phyloP scores from a whole-genome alignment of 2,797 vertebrate species.

The Vultur gryphus region DNA sequence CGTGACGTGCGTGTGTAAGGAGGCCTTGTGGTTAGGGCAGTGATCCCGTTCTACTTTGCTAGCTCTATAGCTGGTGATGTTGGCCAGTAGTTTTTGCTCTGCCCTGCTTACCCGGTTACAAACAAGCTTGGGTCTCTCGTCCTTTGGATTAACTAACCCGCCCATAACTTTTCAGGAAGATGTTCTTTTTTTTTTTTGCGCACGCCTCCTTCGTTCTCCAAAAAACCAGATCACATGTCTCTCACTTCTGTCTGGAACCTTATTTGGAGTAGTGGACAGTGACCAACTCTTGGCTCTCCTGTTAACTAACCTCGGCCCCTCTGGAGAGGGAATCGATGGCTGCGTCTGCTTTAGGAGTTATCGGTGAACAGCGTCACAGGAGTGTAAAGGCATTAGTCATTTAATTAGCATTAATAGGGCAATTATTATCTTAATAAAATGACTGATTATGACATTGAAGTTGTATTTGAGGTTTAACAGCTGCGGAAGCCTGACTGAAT shows the following conservation, averaged over 20 bases:
- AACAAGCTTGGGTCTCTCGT: neutral
- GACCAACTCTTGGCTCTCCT: neutral
- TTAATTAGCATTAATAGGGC: neutral
- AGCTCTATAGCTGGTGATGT: neutral
- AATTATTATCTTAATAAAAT: constrained; percentile 11
- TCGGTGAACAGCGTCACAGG: neutral
- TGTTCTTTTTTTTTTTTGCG: too few relatives aligned
- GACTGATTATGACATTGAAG: neutral
- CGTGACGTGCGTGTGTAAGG: rapidly evolving
- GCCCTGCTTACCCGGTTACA: neutral
- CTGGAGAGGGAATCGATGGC: neutral
- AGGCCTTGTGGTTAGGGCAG: neutral
- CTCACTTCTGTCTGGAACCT: neutral
- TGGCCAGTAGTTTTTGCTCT: neutral
- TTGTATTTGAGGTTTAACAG: constrained; percentile 10
- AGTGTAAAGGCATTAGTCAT: neutral
- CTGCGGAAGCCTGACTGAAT: neutral
- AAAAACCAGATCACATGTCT: rapidly evolving
- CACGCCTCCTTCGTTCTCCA: rapidly evolving
- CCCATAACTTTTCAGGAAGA: neutral
- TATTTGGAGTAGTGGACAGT: neutral
- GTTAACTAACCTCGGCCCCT: neutral
- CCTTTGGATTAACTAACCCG: neutral
- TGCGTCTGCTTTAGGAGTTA: neutral
- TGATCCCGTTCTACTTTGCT: rapidly evolving